These are phyloP conservation scores for Natrix natrix DNA, from an alignment of 2,797 vertebrate genomes.

Conservation along the genomic window DNA sequence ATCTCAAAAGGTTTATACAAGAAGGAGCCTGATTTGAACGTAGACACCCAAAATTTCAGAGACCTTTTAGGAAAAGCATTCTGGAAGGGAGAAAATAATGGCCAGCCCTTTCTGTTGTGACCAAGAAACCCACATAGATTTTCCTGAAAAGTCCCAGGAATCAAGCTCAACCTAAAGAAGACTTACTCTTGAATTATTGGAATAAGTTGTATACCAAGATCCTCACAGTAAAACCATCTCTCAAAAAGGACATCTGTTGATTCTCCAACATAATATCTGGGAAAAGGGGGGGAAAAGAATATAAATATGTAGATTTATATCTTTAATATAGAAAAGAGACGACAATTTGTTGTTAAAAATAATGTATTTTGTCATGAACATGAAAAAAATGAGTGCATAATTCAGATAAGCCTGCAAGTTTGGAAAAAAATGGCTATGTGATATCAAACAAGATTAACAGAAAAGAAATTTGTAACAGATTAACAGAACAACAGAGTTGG, in stretches of 20 bases:
- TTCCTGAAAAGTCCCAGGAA: not conserved
- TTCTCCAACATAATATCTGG: slow-evolving; percentile 85
- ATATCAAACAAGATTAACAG: not conserved
- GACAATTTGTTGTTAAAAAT: not conserved
- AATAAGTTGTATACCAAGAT: slow-evolving; percentile 85
- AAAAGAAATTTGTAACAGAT: not conserved
- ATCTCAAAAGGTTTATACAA: not conserved
- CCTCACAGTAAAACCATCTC: slow-evolving; percentile 90
- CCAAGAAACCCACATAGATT: not conserved
- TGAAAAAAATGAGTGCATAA: not conserved
- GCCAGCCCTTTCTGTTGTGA: not conserved
- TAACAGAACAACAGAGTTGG: not conserved
- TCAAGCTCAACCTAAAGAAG: not conserved
- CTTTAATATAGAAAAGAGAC: not conserved
- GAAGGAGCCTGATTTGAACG: not conserved
- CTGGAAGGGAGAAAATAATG: not conserved
- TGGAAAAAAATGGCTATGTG: not conserved
- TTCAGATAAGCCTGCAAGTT: not conserved
- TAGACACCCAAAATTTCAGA: not conserved
- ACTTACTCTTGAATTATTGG: slow-evolving; percentile 93
- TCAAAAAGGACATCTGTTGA: slow-evolving; percentile 84
- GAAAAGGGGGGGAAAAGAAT: slow-evolving; percentile 23
- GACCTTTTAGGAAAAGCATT: not conserved
- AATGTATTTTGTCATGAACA: not conserved
- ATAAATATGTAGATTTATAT: not conserved